phyloP scores from a whole-genome alignment of 2,113 vertebrate genomes.

The Eptatretus burgeri region DNA sequence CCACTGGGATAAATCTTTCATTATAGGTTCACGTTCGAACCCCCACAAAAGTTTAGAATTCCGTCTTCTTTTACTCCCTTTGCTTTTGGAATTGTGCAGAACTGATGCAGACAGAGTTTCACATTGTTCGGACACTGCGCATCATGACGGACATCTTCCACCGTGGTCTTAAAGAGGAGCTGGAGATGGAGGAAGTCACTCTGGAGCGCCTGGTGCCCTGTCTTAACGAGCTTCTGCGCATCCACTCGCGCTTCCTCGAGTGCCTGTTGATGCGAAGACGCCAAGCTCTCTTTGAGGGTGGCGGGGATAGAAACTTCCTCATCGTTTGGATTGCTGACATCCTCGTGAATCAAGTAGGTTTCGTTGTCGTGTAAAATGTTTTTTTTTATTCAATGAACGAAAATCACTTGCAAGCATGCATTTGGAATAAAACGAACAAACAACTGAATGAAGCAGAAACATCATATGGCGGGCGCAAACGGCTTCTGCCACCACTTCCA shows the following conservation, averaged over 20 bases:
- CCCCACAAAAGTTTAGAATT: no score
- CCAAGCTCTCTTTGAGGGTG: neutral
- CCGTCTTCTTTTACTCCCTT: no score
- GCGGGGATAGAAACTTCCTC: neutral
- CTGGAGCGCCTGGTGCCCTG: constrained; percentile 2
- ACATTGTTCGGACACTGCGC: constrained; percentile 1
- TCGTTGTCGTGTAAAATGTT: no score
- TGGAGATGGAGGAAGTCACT: constrained; percentile 1
- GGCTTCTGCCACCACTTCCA: no score
- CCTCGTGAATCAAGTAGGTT: neutral
- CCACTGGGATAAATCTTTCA: no score
- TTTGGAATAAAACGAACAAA: no score
- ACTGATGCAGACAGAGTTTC: constrained; percentile 4
- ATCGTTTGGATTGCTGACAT: neutral
- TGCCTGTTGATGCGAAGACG: neutral
- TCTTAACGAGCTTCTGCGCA: neutral
- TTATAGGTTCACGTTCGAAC: no score
- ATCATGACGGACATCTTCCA: neutral
- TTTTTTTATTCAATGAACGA: no score
- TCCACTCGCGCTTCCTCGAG: constrained; percentile 1
- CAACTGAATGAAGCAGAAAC: no score
- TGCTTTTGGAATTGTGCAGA: neutral
- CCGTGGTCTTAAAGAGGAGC: neutral
- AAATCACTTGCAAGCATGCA: no score
- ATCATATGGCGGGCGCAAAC: no score